phyloP scores from a whole-genome alignment of 2,797 vertebrate species.

The Chiloscyllium punctatum region DNA sequence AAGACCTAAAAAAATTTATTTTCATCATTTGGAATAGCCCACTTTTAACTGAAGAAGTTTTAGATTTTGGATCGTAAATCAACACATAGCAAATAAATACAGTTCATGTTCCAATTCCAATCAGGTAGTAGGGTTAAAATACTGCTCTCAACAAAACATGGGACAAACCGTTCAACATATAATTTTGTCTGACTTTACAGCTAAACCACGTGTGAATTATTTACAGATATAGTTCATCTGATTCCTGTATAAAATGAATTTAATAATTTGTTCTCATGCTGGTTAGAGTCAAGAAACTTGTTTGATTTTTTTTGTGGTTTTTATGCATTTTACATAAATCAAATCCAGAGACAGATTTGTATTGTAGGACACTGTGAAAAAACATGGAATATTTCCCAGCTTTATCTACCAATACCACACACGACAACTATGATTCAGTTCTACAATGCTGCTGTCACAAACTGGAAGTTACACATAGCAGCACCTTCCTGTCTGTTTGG shows the following conservation, averaged over 20 bases:
- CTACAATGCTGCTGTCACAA: background rate
- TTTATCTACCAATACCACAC: constrained; percentile 48
- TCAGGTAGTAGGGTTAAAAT: background rate
- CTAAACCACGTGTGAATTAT: background rate
- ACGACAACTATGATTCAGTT: constrained; percentile 35
- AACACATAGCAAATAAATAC: background rate
- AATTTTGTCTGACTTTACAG: background rate
- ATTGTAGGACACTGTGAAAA: background rate
- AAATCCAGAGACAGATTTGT: background rate
- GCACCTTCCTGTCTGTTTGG: constrained; percentile 48
- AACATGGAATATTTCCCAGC: constrained; percentile 41
- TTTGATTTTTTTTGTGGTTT: background rate
- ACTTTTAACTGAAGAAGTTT: background rate
- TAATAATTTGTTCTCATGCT: background rate
- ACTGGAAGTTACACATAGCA: constrained; percentile 48
- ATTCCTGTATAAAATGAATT: background rate
- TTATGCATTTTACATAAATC: background rate
- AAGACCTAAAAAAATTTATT: background rate
- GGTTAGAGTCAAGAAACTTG: background rate
- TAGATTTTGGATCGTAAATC: background rate
- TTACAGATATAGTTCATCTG: background rate
- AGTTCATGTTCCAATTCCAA: background rate
- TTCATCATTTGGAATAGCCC: background rate
- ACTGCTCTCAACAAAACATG: background rate
- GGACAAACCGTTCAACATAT: background rate